A percentile compares a stretch with the other conserved stretches of the same genome.
phyloP scores from a whole-genome alignment of 2,113 vertebrate genomes.

The Mellivora capensis region DNA sequence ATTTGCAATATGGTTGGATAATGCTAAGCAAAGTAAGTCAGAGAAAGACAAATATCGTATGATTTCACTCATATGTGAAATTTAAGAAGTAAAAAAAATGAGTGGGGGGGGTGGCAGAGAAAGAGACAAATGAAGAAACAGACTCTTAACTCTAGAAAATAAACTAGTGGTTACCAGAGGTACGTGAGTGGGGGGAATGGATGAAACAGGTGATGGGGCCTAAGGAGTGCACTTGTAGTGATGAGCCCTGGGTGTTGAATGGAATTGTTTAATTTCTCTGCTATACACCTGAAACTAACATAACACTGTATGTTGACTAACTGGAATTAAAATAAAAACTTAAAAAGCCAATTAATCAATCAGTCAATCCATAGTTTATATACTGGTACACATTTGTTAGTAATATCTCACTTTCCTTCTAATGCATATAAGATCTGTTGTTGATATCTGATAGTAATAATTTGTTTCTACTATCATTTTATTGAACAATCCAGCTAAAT shows the following conservation, averaged over 20 bases:
- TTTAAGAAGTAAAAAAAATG: background rate
- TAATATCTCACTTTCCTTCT: background rate
- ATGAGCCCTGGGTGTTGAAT: background rate
- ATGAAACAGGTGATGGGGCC: background rate
- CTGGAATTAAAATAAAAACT: background rate
- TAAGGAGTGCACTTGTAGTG: background rate
- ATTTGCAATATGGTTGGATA: background rate
- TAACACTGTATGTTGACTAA: background rate
- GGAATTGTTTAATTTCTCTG: background rate
- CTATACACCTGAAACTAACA: background rate
- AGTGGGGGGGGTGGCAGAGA: background rate
- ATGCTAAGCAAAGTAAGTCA: background rate
- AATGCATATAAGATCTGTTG: background rate
- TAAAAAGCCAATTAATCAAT: background rate
- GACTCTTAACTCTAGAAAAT: background rate
- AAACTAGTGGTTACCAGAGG: background rate
- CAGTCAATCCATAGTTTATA: too few species aligned
- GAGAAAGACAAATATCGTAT: background rate
- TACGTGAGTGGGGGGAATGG: background rate
- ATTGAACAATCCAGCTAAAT: background rate
- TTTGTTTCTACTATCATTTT: background rate
- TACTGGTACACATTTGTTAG: background rate
- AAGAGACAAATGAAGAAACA: background rate
- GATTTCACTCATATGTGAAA: background rate
- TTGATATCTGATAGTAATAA: background rate